Conservation (phyloP, 2,888 invertebrate species). For the Leucozona laternaria region DNA sequence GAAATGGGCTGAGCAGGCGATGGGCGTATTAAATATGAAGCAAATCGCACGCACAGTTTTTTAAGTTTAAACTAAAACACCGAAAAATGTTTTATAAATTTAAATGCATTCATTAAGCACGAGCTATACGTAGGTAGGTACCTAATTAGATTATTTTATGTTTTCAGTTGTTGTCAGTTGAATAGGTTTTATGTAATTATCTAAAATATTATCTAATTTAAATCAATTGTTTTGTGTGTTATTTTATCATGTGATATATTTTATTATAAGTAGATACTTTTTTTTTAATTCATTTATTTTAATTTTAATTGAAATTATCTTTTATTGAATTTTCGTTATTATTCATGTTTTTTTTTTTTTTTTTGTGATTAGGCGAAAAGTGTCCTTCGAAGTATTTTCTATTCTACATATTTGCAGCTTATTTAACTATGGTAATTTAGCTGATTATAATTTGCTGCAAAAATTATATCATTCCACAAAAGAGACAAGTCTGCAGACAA, state of each 20-base stretch:
- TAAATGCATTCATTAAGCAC: constrained; percentile 38
- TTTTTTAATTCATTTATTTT: not conserved
- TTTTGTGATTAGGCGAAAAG: not conserved
- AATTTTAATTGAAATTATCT: constrained; percentile 20
- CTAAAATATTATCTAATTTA: constrained; percentile 62
- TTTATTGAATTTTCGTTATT: constrained; percentile 12
- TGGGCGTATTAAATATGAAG: not conserved
- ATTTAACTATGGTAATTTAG: not conserved
- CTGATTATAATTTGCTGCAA: not conserved
- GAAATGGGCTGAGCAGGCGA: constrained; percentile 4
- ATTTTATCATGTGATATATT: constrained; percentile 10
- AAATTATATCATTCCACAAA: not conserved
- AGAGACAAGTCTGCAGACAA: too few species aligned
- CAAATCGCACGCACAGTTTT: not conserved
- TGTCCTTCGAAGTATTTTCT: not conserved
- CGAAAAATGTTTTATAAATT: constrained; percentile 43
- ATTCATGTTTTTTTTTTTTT: not conserved
- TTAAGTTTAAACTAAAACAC: constrained; percentile 31
- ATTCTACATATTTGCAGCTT: not conserved
- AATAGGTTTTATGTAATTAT: constrained; percentile 62
- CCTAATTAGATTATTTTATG: constrained; percentile 55
- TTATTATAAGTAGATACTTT: too few species aligned
- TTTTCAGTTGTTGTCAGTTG: constrained; percentile 43
- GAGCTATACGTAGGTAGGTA: not conserved
- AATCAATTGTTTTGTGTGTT: constrained; percentile 24